Percentiles rank a stretch among this genome's conserved stretches.
Evolutionary conservation across 2,113 vertebrate species (phyloP).

Genomic region (Mesocricetus auratus): DNA sequence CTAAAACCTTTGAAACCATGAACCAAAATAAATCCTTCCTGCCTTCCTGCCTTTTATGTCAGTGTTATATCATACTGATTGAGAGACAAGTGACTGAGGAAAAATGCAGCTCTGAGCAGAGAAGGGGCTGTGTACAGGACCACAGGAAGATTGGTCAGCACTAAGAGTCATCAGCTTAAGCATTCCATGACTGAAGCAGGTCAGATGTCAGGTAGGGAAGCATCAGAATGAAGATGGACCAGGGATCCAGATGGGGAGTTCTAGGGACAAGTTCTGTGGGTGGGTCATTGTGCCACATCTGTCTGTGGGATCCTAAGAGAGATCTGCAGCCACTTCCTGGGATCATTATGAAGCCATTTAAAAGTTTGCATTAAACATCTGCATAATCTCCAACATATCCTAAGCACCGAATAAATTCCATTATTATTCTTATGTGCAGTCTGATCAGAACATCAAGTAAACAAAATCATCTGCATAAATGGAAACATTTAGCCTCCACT

Average conservation of each 20-base stretch:
- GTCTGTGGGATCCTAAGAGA: neutral
- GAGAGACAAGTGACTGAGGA: neutral
- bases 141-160: neutral
- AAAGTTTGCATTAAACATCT: neutral
- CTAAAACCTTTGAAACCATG: neutral
- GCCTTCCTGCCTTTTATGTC: neutral
- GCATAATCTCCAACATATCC: neutral
- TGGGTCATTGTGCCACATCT: neutral
- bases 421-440: neutral
- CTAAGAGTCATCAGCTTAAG: rapidly evolving
- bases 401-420: neutral
- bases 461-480: neutral
- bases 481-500: neutral
- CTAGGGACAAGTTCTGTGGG: neutral
- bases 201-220: neutral
- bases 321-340: neutral
- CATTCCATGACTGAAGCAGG: neutral
- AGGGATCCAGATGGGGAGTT: rapidly evolving
- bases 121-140: neutral
- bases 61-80: neutral
- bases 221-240: rapidly evolving
- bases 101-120: neutral
- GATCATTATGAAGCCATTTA: neutral
- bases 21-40: neutral
- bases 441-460: neutral